phyloP scores from a whole-genome alignment of 2,797 vertebrate species.

The Scleropages formosus region DNA sequence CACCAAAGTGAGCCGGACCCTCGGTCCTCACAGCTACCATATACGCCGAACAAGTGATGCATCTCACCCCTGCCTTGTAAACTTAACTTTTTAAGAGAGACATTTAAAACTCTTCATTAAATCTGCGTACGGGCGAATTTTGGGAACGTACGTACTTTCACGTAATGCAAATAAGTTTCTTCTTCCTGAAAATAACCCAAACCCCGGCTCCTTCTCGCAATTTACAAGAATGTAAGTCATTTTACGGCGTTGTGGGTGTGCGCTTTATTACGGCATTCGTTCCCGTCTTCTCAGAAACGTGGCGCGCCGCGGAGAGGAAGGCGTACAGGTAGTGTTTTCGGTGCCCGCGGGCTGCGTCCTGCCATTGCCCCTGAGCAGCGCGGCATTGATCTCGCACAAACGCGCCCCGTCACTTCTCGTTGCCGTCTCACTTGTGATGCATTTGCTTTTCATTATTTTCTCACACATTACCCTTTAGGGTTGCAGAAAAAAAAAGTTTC shows the following conservation, averaged over 20 bases:
- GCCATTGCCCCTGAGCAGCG: conserved; percentile 53
- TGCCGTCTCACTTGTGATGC: conserved; percentile 45
- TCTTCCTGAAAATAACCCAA: not conserved
- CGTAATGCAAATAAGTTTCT: not conserved
- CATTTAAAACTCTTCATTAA: too few relatives aligned
- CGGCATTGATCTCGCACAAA: conserved; percentile 64
- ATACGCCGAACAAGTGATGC: not conserved
- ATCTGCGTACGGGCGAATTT: not conserved
- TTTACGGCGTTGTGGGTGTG: conserved; percentile 7
- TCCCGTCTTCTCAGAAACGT: not conserved
- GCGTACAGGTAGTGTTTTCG: conserved; percentile 55
- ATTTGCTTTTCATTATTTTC: conserved; percentile 49
- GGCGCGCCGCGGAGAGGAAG: conserved; percentile 51
- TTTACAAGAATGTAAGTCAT: not conserved
- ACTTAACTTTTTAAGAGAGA: too few relatives aligned
- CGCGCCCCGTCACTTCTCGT: conserved; percentile 59
- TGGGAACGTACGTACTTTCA: not conserved
- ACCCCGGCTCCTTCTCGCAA: not conserved
- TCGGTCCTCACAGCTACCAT: not conserved
- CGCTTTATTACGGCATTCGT: not conserved
- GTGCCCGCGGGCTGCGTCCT: conserved; percentile 46
- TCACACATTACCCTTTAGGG: conserved; percentile 12
- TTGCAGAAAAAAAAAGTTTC: conserved; percentile 11
- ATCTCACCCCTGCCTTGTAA: too few relatives aligned
- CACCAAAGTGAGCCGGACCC: not conserved